These are phyloP conservation scores for Marronus borbonicus DNA, from an alignment of 2,888 invertebrate species.

Conservation along the genomic window DNA sequence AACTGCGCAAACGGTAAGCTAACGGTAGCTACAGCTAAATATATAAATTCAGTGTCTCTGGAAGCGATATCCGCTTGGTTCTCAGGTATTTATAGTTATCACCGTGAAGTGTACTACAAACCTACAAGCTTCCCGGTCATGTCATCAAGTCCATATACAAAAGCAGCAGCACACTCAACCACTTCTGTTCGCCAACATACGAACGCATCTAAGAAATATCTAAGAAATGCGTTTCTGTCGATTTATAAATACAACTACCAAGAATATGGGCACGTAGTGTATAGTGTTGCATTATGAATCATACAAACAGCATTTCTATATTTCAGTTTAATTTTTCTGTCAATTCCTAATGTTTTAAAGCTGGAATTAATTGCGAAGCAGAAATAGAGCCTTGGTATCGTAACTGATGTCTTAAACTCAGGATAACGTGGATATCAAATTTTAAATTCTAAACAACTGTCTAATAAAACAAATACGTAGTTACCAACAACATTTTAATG, in stretches of 20 bases:
- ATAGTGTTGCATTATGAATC: too few species aligned
- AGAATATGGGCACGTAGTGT: too few species aligned
- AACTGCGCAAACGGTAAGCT: not conserved
- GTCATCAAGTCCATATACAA: slow-evolving; percentile 6
- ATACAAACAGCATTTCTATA: too few species aligned
- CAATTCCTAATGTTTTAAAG: too few species aligned
- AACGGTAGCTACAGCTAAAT: not conserved
- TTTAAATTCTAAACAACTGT: too few species aligned
- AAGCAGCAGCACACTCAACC: not conserved
- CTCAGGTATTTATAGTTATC: slow-evolving; percentile 14
- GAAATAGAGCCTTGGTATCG: too few species aligned
- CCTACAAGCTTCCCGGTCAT: not conserved
- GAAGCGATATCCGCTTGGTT: not conserved
- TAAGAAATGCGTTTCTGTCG: not conserved
- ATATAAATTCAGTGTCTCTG: not conserved
- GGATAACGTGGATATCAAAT: too few species aligned
- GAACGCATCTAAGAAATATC: not conserved
- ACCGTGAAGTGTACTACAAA: not conserved
- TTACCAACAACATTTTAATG: too few species aligned
- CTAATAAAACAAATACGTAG: too few species aligned
- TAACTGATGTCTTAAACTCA: too few species aligned
- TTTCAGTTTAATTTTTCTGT: too few species aligned
- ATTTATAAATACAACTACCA: not conserved
- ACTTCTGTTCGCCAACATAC: not conserved
- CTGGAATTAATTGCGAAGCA: too few species aligned